phyloP scores from a whole-genome alignment of 2,113 vertebrate genomes.

The Scalopus aquaticus region DNA sequence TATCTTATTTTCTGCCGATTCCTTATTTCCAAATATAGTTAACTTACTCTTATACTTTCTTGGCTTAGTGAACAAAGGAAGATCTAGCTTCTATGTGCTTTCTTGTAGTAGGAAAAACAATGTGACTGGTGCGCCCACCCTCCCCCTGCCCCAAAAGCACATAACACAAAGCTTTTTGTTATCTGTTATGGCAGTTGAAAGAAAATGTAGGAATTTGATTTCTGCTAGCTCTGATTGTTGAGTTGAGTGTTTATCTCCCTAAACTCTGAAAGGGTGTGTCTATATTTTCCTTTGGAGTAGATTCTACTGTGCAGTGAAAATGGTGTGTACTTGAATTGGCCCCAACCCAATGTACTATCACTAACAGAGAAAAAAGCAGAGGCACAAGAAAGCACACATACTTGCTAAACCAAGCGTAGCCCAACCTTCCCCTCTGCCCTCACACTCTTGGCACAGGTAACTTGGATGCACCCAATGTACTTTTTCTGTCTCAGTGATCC shows the following conservation, averaged over 20 bases:
- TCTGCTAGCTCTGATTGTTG: background rate
- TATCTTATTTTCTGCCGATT: background rate
- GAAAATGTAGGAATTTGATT: conserved; percentile 46
- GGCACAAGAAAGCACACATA: background rate
- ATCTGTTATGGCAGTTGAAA: background rate
- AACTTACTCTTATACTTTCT: conserved; percentile 1
- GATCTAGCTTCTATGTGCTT: too few species aligned
- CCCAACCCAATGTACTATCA: background rate
- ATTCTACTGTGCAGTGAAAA: conserved; percentile 10
- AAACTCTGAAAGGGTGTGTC: background rate
- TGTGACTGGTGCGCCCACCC: too few species aligned
- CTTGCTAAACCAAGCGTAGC: background rate
- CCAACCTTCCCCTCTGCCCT: background rate
- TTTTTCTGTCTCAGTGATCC: conserved; percentile 52
- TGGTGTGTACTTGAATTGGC: background rate
- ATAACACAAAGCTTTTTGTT: conserved; percentile 29
- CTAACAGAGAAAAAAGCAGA: background rate
- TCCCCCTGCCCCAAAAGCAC: background rate
- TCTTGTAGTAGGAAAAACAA: too few species aligned
- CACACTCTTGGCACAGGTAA: background rate
- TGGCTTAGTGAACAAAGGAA: too few species aligned
- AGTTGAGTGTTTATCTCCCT: background rate
- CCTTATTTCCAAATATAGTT: conserved; percentile 4
- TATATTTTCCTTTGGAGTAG: background rate
- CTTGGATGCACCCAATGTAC: conserved; percentile 15